Evolutionary conservation across 2,113 vertebrate genomes (phyloP).

Genomic region (Deroptyus accipitrinus): DNA sequence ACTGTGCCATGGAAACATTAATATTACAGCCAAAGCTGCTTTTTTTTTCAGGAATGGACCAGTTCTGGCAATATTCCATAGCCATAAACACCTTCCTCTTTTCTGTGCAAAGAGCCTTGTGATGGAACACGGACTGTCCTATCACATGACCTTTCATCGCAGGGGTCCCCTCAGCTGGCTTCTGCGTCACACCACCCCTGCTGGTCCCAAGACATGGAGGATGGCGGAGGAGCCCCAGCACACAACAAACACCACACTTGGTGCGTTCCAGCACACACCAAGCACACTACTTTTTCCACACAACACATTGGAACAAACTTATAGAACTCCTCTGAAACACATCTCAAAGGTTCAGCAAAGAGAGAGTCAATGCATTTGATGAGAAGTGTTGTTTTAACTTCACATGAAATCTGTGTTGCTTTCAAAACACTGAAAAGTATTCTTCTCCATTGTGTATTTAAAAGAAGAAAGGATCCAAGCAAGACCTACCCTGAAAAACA

Average conservation of each 20-base stretch:
- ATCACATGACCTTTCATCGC: rapidly evolving
- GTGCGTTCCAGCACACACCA: not conserved
- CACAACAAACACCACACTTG: not conserved
- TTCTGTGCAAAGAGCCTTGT: not conserved
- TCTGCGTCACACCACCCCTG: not conserved
- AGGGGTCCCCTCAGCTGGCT: not conserved
- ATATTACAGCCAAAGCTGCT: not conserved
- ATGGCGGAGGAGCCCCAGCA: rapidly evolving
- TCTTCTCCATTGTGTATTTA: not conserved
- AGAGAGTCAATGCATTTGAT: not conserved
- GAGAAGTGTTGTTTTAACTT: not conserved
- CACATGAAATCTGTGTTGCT: not conserved
- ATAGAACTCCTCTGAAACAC: not conserved
- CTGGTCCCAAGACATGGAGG: rapidly evolving
- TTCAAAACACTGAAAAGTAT: not conserved
- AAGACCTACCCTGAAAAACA: not conserved
- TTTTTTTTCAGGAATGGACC: not conserved
- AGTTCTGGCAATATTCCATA: not conserved
- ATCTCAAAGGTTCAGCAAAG: not conserved
- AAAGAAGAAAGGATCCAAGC: not conserved
- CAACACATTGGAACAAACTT: rapidly evolving
- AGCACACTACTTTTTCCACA: not conserved
- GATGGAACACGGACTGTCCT: not conserved
- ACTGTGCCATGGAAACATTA: not conserved
- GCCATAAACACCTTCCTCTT: not conserved